A percentile compares a stretch with the other conserved stretches of the same genome.
Conservation (phyloP, 2,113 vertebrate species). For the Pogona vitticeps region DNA sequence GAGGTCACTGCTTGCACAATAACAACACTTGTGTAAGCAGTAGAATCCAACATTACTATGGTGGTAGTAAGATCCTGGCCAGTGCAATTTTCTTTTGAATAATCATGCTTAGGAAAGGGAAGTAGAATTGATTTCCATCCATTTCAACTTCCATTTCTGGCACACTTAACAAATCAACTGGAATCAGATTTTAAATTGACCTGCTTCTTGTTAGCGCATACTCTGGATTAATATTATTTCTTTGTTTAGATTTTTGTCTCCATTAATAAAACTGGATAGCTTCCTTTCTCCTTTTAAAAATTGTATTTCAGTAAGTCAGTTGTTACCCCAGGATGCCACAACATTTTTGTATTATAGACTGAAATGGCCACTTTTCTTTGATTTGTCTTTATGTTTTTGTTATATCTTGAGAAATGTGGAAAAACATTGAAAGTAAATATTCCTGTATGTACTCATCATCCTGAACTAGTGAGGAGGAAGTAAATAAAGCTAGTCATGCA, state of each 20-base stretch:
- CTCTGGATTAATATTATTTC: background rate
- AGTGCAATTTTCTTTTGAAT: background rate
- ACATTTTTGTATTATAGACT: background rate
- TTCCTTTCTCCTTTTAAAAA: too few species aligned
- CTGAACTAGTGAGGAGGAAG: background rate
- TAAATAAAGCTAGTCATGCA: background rate
- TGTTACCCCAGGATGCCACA: background rate
- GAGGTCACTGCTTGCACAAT: too few species aligned
- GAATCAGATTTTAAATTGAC: background rate
- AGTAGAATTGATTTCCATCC: background rate
- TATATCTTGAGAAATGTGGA: background rate
- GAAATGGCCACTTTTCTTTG: background rate
- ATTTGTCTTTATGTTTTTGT: background rate
- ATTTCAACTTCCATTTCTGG: background rate
- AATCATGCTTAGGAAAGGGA: background rate
- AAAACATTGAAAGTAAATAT: background rate
- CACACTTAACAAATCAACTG: background rate
- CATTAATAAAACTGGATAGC: background rate
- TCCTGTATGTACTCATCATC: too few species aligned
- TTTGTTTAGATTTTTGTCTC: too few species aligned
- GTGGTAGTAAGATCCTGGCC: too few species aligned
- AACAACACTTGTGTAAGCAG: too few species aligned
- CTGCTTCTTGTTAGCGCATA: background rate
- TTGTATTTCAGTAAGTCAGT: background rate
- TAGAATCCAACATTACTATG: too few species aligned